Evolutionary conservation across 2,888 invertebrate species (phyloP), one percentile per base, ranked within the genome.

Genomic region (Synergus gifuensis): DNA sequence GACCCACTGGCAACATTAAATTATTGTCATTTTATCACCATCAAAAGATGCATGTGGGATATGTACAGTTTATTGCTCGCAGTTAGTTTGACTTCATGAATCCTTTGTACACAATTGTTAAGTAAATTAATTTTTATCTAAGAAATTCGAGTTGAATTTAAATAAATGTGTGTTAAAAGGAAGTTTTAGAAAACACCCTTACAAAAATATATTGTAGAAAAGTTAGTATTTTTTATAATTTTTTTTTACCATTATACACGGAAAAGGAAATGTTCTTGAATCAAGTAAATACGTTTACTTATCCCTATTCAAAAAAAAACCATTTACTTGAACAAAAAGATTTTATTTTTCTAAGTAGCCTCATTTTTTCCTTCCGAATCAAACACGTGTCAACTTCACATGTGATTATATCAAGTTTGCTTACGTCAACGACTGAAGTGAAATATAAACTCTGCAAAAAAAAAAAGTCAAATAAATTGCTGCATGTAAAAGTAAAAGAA

Each of bases 401-500:
- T n/a, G 54, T 73, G 12, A 49, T 46, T 16, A 14, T 54, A 22
- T 9, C 8, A 36, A 73, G 40, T 54, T 14, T 16, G 12, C 54
- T 73, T 16, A 73, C 11, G 28, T 28, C 36, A 49, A 49, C 36
- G 2, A 54, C n/a, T 28, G n/a, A 18, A 18, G 8, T 46, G 36
- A 54, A 54, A 73, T 40, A 49, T 16, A 2, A 69, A 49, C 73
- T n/a, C 36, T 22, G 62, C 28, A 76, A 76, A 76, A 76, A 77
- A 62, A 16, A 49, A 69, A 79, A 49, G 60, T 18, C 63, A 76
- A 54, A 40, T 44, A 46, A 80, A 76, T 76, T 76, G 42, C 62
- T 60, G n/a, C 18, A 44, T 36, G 22, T 62, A 28, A 73, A 73
- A 73, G 40, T 42, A 28, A 66, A 82, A 78, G 82, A 82, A 82